Conservation (phyloP, 1,140 invertebrate species). For the Diachasmimorpha longicaudata region DNA sequence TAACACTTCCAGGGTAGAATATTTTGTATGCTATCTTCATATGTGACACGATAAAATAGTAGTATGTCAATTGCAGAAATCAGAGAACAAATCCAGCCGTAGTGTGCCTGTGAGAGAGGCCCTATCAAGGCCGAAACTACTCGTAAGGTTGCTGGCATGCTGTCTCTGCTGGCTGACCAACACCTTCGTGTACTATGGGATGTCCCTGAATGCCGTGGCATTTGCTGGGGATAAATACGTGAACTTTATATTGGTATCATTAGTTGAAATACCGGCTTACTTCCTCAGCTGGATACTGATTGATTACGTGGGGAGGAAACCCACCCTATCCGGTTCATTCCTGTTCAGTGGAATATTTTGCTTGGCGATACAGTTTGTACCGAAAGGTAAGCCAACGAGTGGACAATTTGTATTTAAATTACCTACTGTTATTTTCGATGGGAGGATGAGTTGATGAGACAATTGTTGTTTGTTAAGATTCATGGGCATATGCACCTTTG, state of each 20-base stretch:
- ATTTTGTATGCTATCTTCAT: too few relatives aligned
- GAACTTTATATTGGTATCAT: constrained; percentile 74
- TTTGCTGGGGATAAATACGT: constrained; percentile 74
- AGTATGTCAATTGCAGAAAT: constrained; percentile 7
- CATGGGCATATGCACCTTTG: constrained; percentile 53
- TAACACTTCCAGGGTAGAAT: too few relatives aligned
- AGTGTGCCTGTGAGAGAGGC: constrained; percentile 45
- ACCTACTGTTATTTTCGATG: not conserved
- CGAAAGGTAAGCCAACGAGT: constrained; percentile 38
- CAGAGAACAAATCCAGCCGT: constrained; percentile 5
- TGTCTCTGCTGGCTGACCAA: constrained; percentile 74
- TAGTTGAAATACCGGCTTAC: constrained; percentile 77
- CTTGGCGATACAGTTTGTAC: constrained; percentile 45
- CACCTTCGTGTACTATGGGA: constrained; percentile 80
- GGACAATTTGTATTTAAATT: not conserved
- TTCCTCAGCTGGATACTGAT: constrained; percentile 70
- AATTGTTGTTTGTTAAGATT: constrained; percentile 26
- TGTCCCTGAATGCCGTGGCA: constrained; percentile 79
- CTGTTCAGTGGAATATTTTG: constrained; percentile 66
- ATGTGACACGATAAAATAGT: too few relatives aligned
- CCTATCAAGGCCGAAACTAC: constrained; percentile 65
- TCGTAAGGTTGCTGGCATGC: constrained; percentile 69
- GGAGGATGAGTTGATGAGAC: not conserved
- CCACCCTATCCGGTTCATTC: constrained; percentile 67
- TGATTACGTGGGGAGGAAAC: constrained; percentile 69